Evolutionary conservation across 2,113 vertebrate species (phyloP), one percentile per base, ranked within the genome.

Genomic region (Ariopsis seemanni): DNA sequence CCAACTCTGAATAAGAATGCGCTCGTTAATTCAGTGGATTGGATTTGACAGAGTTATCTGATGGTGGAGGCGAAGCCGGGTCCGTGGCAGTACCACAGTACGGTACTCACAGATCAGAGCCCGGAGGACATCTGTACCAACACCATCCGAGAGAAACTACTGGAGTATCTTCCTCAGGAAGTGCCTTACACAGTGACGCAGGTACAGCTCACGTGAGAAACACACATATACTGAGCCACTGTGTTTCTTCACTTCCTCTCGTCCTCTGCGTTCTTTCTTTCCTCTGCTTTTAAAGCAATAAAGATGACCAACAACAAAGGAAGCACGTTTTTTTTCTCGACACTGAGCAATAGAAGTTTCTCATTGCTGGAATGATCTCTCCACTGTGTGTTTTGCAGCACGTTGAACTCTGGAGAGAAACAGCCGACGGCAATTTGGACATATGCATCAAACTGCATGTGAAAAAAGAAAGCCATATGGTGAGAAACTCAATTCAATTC

Each of bases 31-130:
- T 0, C 42, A 14, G 75, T 42, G 53, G 53, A 17, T 63, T 42
- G 30, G 9, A 69, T 78, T 58, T 82, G n/a, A 1, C 90, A 99
- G 98, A 94, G 42, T 0, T 99, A 99, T 92, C 95, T 99, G 50
- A 89, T 97, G 89, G 89, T 91, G 86, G 93, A 91, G 67, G 97
- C 98, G 87, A 96, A 94, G 90, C 96, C 97, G 0, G 97, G 97
- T 15, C 89, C 94, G 0, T 99, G 98, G 98, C 93, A 96, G 91
- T 99, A 96, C 90, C 98, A 99, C 93, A 99, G 97, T 0, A 84
- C 93, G 0, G 97, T 99, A 30, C 92, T 99, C 91, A 99, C 98
- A 1, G 97, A 93, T 92, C 98, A 99, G 93, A 95, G 90, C 4
- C 98, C 98, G 1, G 94, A 97, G 71, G 96, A 97, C 65, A 87